Base-by-base conservation (phyloP, 2,888 invertebrate species). In the Drosophila anomalata region DNA sequence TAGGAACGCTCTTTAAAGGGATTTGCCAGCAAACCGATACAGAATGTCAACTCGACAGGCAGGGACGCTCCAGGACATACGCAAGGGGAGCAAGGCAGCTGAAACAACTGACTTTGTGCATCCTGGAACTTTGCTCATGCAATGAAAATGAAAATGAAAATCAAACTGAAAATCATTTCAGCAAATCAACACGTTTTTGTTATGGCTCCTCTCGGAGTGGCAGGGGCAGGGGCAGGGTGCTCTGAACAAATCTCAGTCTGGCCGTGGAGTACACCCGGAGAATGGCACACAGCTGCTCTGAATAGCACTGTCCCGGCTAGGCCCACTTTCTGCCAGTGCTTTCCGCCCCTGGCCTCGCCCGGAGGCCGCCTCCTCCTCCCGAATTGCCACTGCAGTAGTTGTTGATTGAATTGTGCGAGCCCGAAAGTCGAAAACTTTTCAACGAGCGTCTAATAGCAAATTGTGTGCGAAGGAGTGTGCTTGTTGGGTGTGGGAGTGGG, bases 401-500 rank as follows among this genome's bases (percentile, higher is more conserved):
- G 69, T 73, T 83, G 81, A 82, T 82, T 82, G 81, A 82, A 80
- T 81, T 81, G 77, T 73, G 75, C 56, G 71, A 69, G 68, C 61
- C 75, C 55, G 57, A 77, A 82, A 73, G 80, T 76, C 72, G 72
- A 70, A 80, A 81, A 82, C 56, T 82, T 81, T 79, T 68, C 79
- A 73, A 68, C 76, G 54, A 74, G 75, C 73, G 57, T 62, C 81
- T 66, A 81, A 78, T 71, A 67, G 59, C 66, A 62, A 76, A 76
- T 71, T 68, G 65, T 54, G 54, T 63, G 62, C 36, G 55, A 29
- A 29, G 8, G 29, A 29, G 29, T 29, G 29, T 7, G 29, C 29
- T 26, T 47, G 17, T 65, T 36, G 33, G 29, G 53, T 24, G 11
- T 48, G 53, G 33, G 46, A 39, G 39, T 48, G 39, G 44, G 22